Evolutionary conservation across 2,797 vertebrate species (phyloP), one percentile per base, ranked within the genome.

Genomic region (Phaenicophaeus curvirostris): DNA sequence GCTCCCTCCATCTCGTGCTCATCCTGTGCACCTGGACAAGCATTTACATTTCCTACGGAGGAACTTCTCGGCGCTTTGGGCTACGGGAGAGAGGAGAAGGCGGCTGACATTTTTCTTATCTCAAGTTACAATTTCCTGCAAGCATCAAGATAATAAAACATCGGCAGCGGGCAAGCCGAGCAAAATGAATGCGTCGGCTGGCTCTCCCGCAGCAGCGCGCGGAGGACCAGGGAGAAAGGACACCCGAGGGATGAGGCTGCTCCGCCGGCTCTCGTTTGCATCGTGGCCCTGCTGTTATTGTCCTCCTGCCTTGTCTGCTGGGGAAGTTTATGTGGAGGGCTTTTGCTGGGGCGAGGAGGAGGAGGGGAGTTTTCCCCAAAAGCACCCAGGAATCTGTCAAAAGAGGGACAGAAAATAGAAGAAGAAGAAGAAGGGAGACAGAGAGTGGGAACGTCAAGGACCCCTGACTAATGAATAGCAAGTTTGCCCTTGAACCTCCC

Each of bases 401-500:
- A 96, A 97, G 97, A 94, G 85, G 95, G 96, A 96, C 81, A 97
- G 96, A 95, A 94, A 93, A 95, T 90, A 96, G 96, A 94, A 96
- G 96, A 91, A 93, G 76, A 95, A 95, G 94, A 91, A 87, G 88
- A 92, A 94, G 93, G 94, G 97, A 97, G 95, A 97, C 82, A 90
- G 90, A 96, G 96, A 96, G 95, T 97, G 94, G 83, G 97, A 96
- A 98, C 95, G 97, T 98, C 97, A 98, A 97, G 97, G 97, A 98
- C 97, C 97, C 96, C 98, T 96, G 97, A 97, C 97, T 98, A 98
- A 99, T 99, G 99, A 99, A 99, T 99, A 98, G 98, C 97, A 98
- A 98, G 98, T 98, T 97, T 97, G 98, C 98, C 98, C 98, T 98
- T 98, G 98, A 98, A 98, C 98, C 98, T 98, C 97, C 97, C 97